Conservation (phyloP, 2,888 invertebrate genomes). For the Diloba caeruleocephala region DNA sequence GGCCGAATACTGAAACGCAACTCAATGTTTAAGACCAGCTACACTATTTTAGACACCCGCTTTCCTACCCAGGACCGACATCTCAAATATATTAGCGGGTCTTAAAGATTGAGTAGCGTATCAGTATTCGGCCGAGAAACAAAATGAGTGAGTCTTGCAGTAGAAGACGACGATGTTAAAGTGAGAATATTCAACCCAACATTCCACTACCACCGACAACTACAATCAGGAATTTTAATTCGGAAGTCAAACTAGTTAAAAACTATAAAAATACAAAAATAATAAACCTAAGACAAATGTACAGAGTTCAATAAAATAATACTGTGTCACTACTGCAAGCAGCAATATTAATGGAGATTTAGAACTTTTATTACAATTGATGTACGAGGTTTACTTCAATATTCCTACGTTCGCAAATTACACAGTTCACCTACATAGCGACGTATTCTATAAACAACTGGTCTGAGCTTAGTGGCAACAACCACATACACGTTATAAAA, state of each 20-base stretch:
- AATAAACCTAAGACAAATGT: slow-evolving; percentile 82
- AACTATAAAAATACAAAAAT: slow-evolving; percentile 75
- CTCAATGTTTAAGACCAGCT: too few species aligned
- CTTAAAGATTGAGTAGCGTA: too few species aligned
- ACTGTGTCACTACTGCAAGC: slow-evolving; percentile 85
- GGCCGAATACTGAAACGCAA: too few species aligned
- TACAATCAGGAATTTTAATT: slow-evolving; percentile 55
- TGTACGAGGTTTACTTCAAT: slow-evolving; percentile 44
- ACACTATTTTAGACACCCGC: too few species aligned
- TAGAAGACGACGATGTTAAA: slow-evolving; percentile 27
- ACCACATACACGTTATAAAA: slow-evolving; percentile 17
- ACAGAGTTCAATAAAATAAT: slow-evolving; percentile 86
- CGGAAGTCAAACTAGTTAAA: slow-evolving; percentile 75
- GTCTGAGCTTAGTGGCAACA: slow-evolving; percentile 13
- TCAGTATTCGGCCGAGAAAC: too few species aligned
- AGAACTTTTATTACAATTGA: slow-evolving; percentile 51
- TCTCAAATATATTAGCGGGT: too few species aligned
- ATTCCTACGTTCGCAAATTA: slow-evolving; percentile 30
- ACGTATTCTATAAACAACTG: slow-evolving; percentile 14
- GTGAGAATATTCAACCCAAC: slow-evolving; percentile 40
- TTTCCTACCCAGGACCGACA: too few species aligned
- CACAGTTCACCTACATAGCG: slow-evolving; percentile 19
- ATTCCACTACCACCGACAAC: slow-evolving; percentile 37
- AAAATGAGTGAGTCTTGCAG: slow-evolving; percentile 37
- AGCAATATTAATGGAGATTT: slow-evolving; percentile 76